These are phyloP conservation scores for Oreochromis aureus DNA, from an alignment of 2,113 vertebrate species.

Conservation along the genomic window DNA sequence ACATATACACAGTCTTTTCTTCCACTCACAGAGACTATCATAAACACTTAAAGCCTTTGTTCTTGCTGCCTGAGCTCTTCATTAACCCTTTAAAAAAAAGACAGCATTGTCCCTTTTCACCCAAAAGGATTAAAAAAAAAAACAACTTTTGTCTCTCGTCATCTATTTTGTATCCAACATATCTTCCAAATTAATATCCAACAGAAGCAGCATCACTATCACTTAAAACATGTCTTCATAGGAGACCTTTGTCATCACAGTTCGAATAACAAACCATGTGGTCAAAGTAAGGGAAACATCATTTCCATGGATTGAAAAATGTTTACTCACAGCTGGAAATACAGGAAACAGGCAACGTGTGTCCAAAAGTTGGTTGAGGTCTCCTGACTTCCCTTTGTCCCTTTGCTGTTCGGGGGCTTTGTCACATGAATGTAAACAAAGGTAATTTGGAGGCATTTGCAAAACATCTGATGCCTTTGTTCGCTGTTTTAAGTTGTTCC, in stretches of 20 bases:
- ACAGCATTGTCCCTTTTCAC: background rate
- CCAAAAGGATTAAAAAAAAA: background rate
- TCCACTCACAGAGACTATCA: slow-evolving; percentile 4
- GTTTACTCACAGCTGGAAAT: background rate
- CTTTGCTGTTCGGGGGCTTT: background rate
- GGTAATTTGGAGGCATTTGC: background rate
- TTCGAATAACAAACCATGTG: background rate
- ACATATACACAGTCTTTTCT: background rate
- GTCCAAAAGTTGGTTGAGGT: background rate
- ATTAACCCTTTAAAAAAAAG: background rate
- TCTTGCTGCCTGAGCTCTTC: slow-evolving; percentile 23
- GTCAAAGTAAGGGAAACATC: background rate
- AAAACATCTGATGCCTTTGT: background rate
- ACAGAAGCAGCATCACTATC: background rate
- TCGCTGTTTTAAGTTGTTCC: background rate
- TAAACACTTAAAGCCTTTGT: slow-evolving; percentile 27
- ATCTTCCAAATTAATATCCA: background rate
- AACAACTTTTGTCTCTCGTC: background rate
- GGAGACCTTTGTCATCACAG: background rate
- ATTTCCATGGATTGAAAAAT: background rate
- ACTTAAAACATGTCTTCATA: background rate
- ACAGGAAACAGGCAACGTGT: background rate
- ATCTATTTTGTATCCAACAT: background rate
- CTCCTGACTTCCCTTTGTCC: background rate
- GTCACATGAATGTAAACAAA: background rate